A percentile compares a stretch with the other conserved stretches of the same genome.
These are phyloP conservation scores for Sycobia sp. DNA, from an alignment of 1,140 invertebrate genomes.

Conservation along the genomic window DNA sequence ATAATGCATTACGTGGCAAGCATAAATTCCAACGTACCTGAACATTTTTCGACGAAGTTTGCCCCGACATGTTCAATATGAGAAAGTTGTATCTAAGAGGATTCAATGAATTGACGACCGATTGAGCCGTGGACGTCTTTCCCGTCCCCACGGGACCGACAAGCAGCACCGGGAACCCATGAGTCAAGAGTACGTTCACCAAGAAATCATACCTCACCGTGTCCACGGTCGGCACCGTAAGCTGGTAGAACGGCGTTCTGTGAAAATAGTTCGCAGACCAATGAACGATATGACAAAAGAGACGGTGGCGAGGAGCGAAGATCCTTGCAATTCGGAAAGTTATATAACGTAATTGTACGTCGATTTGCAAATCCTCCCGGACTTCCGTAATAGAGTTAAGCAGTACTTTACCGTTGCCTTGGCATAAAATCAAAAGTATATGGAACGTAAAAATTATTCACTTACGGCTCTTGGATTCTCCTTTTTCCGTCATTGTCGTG, in stretches of 20 bases:
- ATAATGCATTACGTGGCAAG: no score
- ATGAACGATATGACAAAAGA: not conserved
- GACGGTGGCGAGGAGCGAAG: no score
- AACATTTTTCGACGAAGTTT: constrained; percentile 78
- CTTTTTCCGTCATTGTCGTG: no score
- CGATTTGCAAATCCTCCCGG: no score
- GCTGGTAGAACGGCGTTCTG: constrained; percentile 78
- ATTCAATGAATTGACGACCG: constrained; percentile 69
- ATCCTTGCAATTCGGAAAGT: no score
- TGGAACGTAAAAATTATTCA: no score
- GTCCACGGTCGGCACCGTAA: constrained; percentile 83
- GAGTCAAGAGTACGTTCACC: constrained; percentile 66
- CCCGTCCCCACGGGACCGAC: constrained; percentile 81
- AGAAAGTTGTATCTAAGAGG: constrained; percentile 69
- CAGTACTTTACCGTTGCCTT: no score
- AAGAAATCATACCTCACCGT: constrained; percentile 80
- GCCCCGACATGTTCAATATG: constrained; percentile 83
- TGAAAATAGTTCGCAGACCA: constrained; percentile 37
- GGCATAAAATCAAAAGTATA: no score
- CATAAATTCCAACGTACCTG: no score
- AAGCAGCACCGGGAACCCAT: constrained; percentile 73
- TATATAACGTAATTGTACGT: no score
- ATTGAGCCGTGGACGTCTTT: constrained; percentile 78
- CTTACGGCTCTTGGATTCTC: no score
- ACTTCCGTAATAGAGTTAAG: no score